Conservation (phyloP, 2,888 invertebrate genomes). For the Achlya flavicornis region DNA sequence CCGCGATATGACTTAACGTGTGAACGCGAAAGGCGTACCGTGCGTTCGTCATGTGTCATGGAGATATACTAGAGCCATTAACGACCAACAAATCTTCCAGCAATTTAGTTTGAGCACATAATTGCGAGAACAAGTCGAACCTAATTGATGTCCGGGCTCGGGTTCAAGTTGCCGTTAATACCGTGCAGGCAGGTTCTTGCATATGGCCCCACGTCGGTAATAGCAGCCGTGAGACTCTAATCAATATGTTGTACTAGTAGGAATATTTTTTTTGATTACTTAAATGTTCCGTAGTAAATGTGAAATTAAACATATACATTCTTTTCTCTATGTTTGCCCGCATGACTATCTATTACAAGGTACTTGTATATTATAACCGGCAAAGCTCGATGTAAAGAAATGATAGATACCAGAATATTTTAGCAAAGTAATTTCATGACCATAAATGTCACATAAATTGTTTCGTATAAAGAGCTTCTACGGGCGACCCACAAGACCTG, state of each 20-base stretch:
- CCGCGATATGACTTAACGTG: constrained; percentile 40
- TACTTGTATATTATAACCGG: no score
- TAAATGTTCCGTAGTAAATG: background rate
- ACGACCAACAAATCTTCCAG: constrained; percentile 75
- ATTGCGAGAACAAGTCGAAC: constrained; percentile 80
- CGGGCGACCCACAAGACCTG: no score
- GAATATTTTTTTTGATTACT: constrained; percentile 17
- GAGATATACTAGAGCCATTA: constrained; percentile 67
- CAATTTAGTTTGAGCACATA: constrained; percentile 81
- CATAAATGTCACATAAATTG: no score
- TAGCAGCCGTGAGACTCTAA: constrained; percentile 35
- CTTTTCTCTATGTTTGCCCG: background rate
- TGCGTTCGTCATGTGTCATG: constrained; percentile 63
- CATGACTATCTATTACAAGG: no score
- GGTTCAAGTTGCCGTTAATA: constrained; percentile 73
- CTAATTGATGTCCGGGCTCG: constrained; percentile 75
- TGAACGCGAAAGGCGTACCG: constrained; percentile 47
- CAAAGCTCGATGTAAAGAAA: no score
- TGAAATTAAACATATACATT: background rate
- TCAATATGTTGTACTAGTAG: constrained; percentile 25
- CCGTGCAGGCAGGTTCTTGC: constrained; percentile 56
- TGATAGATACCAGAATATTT: no score
- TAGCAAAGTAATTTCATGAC: no score
- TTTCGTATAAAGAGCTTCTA: no score
- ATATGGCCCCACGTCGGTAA: constrained; percentile 34